Percentiles rank a stretch among this genome's conserved stretches.
Evolutionary conservation across 2,888 invertebrate species (phyloP).

Genomic region (Capitulum mitella): DNA sequence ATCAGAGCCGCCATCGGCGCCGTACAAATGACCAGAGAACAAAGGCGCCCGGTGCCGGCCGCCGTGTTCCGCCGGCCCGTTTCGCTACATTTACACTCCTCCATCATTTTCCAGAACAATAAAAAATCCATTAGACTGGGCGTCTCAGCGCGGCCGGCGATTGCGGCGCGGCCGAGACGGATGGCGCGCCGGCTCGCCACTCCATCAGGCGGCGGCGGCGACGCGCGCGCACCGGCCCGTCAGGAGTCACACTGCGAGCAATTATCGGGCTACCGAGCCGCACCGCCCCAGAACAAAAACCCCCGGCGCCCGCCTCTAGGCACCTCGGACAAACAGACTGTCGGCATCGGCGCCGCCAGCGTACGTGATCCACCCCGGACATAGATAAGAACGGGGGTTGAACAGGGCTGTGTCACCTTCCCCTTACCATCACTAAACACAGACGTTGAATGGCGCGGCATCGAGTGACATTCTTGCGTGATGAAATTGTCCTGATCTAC

Average conservation of each 20-base stretch:
- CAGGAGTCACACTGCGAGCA: slow-evolving; percentile 12
- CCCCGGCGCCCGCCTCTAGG: background rate
- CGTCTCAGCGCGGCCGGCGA: background rate
- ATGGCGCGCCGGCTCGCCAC: background rate
- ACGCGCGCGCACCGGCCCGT: background rate
- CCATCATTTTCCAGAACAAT: slow-evolving; percentile 25
- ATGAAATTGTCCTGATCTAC: no score
- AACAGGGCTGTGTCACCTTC: no score
- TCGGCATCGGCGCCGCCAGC: background rate
- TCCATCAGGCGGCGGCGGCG: background rate
- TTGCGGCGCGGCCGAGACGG: background rate
- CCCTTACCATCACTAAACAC: no score
- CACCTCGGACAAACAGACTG: background rate
- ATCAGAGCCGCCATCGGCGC: background rate
- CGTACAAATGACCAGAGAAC: slow-evolving; percentile 3
- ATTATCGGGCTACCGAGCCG: background rate
- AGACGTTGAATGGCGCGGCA: no score
- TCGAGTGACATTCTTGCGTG: no score
- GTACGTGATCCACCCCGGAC: no score
- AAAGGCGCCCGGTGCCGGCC: background rate
- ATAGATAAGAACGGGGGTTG: no score
- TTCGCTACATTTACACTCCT: slow-evolving; percentile 22
- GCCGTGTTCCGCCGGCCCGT: background rate
- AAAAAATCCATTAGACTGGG: slow-evolving; percentile 19
- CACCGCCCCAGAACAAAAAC: background rate